Conservation (phyloP, 2,113 vertebrate species). For the Corythornis cristatus region DNA sequence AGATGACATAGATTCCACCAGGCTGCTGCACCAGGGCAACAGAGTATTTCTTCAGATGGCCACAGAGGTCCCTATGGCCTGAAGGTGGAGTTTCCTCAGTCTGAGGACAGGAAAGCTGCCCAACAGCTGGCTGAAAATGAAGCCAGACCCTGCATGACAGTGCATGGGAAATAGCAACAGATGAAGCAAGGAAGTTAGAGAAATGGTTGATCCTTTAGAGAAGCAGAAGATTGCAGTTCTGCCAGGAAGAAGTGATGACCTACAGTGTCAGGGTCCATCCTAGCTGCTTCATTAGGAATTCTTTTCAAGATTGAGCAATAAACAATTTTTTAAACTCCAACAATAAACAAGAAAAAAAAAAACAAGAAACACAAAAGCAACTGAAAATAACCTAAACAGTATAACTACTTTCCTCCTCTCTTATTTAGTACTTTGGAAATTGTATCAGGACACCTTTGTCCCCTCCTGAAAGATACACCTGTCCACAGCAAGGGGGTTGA, state of each 20-base stretch:
- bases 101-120: not conserved
- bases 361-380: too few relatives aligned
- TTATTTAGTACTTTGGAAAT: too few relatives aligned
- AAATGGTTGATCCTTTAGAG: not conserved
- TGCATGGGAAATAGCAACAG: not conserved
- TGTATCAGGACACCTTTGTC: too few relatives aligned
- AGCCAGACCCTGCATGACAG: rapidly evolving
- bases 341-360: too few relatives aligned
- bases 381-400: too few relatives aligned
- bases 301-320: not conserved
- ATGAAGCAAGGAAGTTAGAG: not conserved
- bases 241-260: not conserved
- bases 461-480: too few relatives aligned
- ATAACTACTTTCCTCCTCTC: too few relatives aligned
- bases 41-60: not conserved
- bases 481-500: too few relatives aligned
- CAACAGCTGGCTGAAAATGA: not conserved
- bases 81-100: not conserved
- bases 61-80: not conserved
- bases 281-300: not conserved
- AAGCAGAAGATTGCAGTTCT: not conserved
- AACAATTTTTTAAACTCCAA: not conserved
- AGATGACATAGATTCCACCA: too few relatives aligned
- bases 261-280: not conserved
- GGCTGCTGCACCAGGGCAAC: too few relatives aligned